Evolutionary conservation across 2,113 vertebrate species (phyloP).

Genomic region (Smithornis capensis): DNA sequence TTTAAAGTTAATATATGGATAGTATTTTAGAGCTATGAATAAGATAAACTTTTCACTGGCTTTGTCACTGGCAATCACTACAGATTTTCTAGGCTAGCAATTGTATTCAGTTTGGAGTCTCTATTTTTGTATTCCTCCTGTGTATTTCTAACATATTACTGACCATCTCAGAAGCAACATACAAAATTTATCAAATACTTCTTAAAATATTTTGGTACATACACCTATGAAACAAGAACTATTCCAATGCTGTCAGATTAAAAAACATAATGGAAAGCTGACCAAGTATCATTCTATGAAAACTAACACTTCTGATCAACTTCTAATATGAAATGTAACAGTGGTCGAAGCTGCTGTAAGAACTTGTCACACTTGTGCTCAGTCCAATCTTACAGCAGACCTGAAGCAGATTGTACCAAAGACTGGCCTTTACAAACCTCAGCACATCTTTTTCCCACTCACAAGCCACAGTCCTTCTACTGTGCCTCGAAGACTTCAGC

Average conservation of each 20-base stretch:
- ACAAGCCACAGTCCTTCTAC: neutral
- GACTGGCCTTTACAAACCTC: neutral
- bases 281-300: neutral
- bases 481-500: neutral
- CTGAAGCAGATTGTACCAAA: neutral
- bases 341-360: neutral
- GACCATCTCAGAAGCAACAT: neutral
- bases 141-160: neutral
- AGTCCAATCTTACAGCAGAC: neutral
- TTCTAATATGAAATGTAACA: neutral
- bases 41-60: neutral
- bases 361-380: accelerated
- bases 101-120: neutral
- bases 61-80: neutral
- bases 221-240: neutral
- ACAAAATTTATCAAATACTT: neutral
- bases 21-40: neutral
- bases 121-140: neutral
- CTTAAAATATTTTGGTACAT: accelerated
- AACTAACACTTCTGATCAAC: neutral
- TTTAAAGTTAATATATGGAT: neutral
- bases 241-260: neutral
- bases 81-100: neutral
- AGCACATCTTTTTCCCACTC: neutral
- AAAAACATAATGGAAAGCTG: neutral